Conservation (phyloP, 2,797 vertebrate genomes). For the Leptatherina wallacei region DNA sequence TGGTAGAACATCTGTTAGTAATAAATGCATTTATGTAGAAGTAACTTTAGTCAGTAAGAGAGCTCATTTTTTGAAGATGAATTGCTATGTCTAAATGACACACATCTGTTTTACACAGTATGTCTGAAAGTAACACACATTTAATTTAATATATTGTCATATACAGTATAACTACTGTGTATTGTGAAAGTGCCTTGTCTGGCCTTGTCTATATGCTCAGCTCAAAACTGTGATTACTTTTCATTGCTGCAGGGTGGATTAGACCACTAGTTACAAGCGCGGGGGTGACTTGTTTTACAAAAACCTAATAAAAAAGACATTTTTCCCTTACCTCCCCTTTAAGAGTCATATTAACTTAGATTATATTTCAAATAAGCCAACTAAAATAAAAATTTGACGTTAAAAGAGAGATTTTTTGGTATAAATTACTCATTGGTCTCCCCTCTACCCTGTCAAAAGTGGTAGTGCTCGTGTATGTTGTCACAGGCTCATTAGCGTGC, state of each 20-base stretch:
- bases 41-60: slow-evolving; percentile 13
- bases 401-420: neutral
- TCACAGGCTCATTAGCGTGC: slow-evolving; percentile 72
- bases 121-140: slow-evolving; percentile 23
- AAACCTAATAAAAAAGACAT: neutral
- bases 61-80: slow-evolving; percentile 9
- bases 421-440: neutral
- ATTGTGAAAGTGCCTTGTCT: slow-evolving; percentile 47
- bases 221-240: slow-evolving; percentile 75
- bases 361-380: accelerated
- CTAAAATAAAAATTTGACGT: accelerated
- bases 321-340: accelerated
- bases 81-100: slow-evolving; percentile 2
- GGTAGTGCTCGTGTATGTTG: slow-evolving; percentile 56
- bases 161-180: slow-evolving; percentile 29
- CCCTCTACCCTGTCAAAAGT: slow-evolving; percentile 28
- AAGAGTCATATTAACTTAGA: accelerated
- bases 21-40: slow-evolving; percentile 50
- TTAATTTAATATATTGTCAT: slow-evolving; percentile 26
- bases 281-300: neutral
- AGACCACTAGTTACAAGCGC: slow-evolving; percentile 22
- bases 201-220: slow-evolving; percentile 40
- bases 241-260: slow-evolving; percentile 61
- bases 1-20: slow-evolving; percentile 44
- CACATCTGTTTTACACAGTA: neutral